Evolutionary conservation across 2,797 vertebrate genomes (phyloP), one percentile per base, ranked within the genome.

Genomic region (Xenentodon cancila): DNA sequence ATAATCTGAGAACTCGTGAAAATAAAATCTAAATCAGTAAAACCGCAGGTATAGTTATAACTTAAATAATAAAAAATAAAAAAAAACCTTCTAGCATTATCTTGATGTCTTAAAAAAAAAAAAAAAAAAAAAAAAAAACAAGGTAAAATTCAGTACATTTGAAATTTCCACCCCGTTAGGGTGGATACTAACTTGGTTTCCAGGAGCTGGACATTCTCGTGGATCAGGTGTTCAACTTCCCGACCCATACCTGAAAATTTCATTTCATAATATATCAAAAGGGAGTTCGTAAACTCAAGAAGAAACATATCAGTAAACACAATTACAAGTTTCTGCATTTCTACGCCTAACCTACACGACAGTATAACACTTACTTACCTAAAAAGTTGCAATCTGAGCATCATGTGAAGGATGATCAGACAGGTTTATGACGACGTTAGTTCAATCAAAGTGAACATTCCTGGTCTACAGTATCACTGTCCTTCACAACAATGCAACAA

Each of bases 191-290:
- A 99, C 97, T 99, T 99, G 81, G 97, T 98, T 87, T 99, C 97
- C 79, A 99, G 86, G 30, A 99, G 94, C 78, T 99, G 97, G 15
- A 95, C 89, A 75, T 99, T 99, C 90, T 99, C 97, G 57, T 98
- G 93, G 87, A 99, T 99, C 46, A 99, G 96, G 89, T 98, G 97
- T 75, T 99, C 97, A 2, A 99, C 97, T 80, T 99, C 97, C 69
- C 97, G 95, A 58, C 97, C 97, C 97, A 99, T 98, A 88, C 97
- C 97, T 99, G 66, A 77, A 86, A 81, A 64, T 11, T 1, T 55
- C 0, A 40, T 63, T 0, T 7, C n/a, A 47, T 0, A 30, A 57
- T 1, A 45, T 53, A 15, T 19, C 16, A 43, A 40, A 37, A 13
- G 0, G 8, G 5, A 3, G 18, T 21, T 18, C 15, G 21, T 22